Percentiles rank a stretch among this genome's conserved stretches.
Conservation (phyloP, 2,888 invertebrate species). For the Lasioglossum marginatum region DNA sequence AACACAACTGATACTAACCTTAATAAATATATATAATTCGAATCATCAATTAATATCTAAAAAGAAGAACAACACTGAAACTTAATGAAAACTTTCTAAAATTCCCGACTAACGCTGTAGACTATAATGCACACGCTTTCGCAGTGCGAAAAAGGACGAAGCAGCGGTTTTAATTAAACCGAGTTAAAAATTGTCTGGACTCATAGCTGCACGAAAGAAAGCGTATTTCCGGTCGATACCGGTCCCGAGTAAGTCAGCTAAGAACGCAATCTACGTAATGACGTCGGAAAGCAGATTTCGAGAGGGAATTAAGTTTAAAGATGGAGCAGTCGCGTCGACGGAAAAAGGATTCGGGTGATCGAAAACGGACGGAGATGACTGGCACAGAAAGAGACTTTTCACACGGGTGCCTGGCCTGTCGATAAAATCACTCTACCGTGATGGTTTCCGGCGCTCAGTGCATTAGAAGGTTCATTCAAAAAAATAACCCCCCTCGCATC, state of each 20-base stretch:
- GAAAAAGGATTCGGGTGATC: neutral
- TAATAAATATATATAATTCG: neutral
- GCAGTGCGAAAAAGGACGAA: neutral
- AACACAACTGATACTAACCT: neutral
- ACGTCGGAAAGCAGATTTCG: neutral
- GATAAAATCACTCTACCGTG: neutral
- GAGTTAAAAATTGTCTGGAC: neutral
- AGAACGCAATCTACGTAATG: neutral
- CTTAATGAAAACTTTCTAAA: conserved; percentile 3
- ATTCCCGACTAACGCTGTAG: neutral
- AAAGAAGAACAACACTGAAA: neutral
- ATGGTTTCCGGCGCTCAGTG: neutral
- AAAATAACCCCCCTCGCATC: neutral
- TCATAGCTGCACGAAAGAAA: neutral
- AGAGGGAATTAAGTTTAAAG: neutral
- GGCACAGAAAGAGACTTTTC: neutral
- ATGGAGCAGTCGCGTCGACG: neutral
- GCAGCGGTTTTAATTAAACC: neutral
- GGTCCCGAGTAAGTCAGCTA: neutral
- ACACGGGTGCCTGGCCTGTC: neutral
- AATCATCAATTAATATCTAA: neutral
- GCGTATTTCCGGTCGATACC: neutral
- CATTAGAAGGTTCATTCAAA: conserved; percentile 13
- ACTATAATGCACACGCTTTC: neutral
- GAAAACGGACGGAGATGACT: neutral